Evolutionary conservation across 2,888 invertebrate genomes (phyloP), one percentile per base, ranked within the genome.

Genomic region (Drepanosiphum platanoidis): DNA sequence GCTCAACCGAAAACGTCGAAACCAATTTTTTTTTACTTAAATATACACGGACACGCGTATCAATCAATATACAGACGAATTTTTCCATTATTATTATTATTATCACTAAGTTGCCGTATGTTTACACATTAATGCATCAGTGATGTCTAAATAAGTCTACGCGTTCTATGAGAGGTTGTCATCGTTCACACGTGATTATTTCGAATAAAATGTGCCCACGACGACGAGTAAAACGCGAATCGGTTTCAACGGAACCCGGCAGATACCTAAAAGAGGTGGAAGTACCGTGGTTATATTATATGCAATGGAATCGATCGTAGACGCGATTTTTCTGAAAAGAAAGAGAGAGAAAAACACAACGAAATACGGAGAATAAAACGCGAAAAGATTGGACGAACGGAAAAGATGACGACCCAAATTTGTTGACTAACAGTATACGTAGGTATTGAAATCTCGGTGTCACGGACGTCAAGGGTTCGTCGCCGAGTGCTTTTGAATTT

Each of bases 391-490:
- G 11, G 18, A 61, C 30, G 13, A 74, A 42, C 42, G 34, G 46
- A 61, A 72, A 42, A n/a, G n/a, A 52, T 18, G 52, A 52, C 75
- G 42, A 75, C 66, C 81, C 22, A 83, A 66, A 84, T 75, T 68
- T 27, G 75, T 34, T 34, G 52, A 36, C 74, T n/a, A 15, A 18
- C 70, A 61, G 61, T 27, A 32, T 32, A 34, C 18, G 5, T 34
- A 32, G 75, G 68, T 75, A 75, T 75, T 68, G 75, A 84, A 75
- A 84, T 66, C 52, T 82, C 34, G 9, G 34, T 22, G 66, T 84
- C 66, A 15, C 75, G 22, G 27, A 74, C 32, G 74, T 83, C 74
- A 83, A 75, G 74, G 75, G 66, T 32, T 58, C 36, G 32, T 18
- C 36, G 77, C 30, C 13, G 42, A 70, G 34, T 79, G 18, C 71